Base-by-base conservation (phyloP, 2,888 invertebrate genomes). In the Lithophane ornitopus region DNA sequence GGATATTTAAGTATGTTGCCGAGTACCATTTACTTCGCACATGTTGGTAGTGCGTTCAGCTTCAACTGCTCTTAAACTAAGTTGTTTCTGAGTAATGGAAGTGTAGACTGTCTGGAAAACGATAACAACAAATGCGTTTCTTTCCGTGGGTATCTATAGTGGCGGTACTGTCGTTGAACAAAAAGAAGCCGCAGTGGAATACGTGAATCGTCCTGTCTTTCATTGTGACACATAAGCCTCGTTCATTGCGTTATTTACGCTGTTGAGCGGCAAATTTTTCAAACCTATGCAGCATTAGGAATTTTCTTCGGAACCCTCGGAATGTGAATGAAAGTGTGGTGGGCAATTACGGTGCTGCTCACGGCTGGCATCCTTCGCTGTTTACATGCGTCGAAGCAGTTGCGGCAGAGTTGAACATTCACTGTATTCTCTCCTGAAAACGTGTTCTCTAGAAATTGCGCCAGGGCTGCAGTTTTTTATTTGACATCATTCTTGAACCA, bases 21-120 rank as follows among this genome's bases (percentile, higher is more conserved):
- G n/a, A 73, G 39, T 84, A 44, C 22, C 26, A 75, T 69, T 74
- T 54, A 71, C 22, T 59, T 56, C 22, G 46, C 44, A 74, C 54
- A 69, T 74, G 59, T 61, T 41, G 44, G n/a, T 19, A 28, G 19
- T 39, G 44, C 12, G 26, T 58, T 39, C 9, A 54, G 66, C 16
- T 70, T 61, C 41, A 61, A 80, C 56, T 77, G n/a, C n/a, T 34
- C 12, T 76, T 41, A 28, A 58, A 76, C 49, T 19, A 49, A 49
- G 19, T 3, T n/a, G 14, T 68, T 68, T 69, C 19, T 78, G 9
- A n/a, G 49, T 22, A 41, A 56, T 49, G 16, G 56, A 39, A 46
- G 22, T 22, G 9, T 46, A 22, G 34, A 73, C 11, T 46, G 34
- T 11, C 19, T 73, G 16, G 26, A 44, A 56, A 58, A 34, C n/a